Percentiles rank a stretch among this genome's conserved stretches.
Conservation (phyloP, 2,888 invertebrate species). For the Lymantria monacha region DNA sequence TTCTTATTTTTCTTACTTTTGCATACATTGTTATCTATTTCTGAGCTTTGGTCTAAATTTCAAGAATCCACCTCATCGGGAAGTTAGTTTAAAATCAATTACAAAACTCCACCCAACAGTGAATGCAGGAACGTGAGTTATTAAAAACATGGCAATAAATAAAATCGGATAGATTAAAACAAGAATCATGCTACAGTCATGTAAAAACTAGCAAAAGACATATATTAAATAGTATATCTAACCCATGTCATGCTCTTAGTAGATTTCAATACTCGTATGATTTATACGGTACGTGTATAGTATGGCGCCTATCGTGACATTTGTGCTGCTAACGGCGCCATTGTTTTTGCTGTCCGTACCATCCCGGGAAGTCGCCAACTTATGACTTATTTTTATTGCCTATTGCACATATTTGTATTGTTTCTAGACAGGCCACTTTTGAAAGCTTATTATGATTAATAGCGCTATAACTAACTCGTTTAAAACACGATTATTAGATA, state of each 20-base stretch:
- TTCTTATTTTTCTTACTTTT: too few relatives aligned
- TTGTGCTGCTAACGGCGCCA: background rate
- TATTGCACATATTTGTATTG: conserved; percentile 6
- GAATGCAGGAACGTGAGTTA: too few relatives aligned
- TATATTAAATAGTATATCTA: background rate
- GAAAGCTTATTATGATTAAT: conserved; percentile 1
- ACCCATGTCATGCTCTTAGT: background rate
- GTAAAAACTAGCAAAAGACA: background rate
- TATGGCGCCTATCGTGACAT: background rate
- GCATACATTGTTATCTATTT: too few relatives aligned
- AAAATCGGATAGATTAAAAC: too few relatives aligned
- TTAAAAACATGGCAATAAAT: too few relatives aligned
- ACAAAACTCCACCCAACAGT: too few relatives aligned
- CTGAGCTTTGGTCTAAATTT: too few relatives aligned
- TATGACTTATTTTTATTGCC: conserved; percentile 23
- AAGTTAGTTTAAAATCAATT: too few relatives aligned
- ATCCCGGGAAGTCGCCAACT: conserved; percentile 39
- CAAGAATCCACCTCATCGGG: too few relatives aligned
- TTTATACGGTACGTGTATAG: background rate
- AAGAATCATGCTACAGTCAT: background rate
- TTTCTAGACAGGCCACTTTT: background rate
- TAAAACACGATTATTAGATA: background rate
- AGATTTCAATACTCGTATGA: background rate
- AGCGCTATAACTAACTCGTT: background rate
- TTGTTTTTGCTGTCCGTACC: conserved; percentile 34